Evolutionary conservation across 2,797 vertebrate species (phyloP).

Genomic region (Allobates femoralis): DNA sequence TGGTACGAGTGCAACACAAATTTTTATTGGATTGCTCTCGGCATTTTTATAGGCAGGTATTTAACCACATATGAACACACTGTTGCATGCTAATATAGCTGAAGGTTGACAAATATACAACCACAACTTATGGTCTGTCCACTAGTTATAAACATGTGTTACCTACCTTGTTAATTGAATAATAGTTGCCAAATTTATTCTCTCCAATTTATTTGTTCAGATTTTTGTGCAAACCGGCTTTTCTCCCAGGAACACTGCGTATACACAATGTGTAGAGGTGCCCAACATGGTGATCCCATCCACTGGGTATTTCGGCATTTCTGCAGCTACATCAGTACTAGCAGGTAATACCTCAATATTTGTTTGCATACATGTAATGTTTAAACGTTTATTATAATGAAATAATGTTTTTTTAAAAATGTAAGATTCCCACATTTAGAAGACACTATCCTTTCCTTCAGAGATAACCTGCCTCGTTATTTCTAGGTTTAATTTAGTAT

Average conservation of each 20-base stretch:
- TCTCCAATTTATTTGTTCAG: constrained; percentile 34
- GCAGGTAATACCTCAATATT: constrained; percentile 54
- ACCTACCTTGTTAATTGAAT: not conserved
- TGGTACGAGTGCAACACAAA: too few species aligned
- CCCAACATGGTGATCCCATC: constrained; percentile 65
- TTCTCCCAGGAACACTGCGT: constrained; percentile 38
- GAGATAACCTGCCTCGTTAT: too few species aligned
- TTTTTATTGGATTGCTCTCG: too few species aligned
- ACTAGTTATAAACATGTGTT: not conserved
- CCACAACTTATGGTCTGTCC: not conserved
- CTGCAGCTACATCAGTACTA: constrained; percentile 66
- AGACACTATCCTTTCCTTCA: not conserved
- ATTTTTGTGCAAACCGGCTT: constrained; percentile 61
- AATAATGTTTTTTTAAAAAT: not conserved
- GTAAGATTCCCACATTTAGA: not conserved
- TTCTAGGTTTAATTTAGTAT: too few species aligned
- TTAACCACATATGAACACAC: not conserved
- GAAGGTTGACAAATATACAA: too few species aligned
- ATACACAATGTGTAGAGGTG: constrained; percentile 63
- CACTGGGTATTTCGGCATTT: constrained; percentile 70
- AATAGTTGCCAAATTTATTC: not conserved
- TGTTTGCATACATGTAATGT: not conserved
- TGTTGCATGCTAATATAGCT: not conserved
- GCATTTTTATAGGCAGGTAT: too few species aligned
- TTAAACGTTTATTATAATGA: not conserved